phyloP scores from a whole-genome alignment of 2,888 invertebrate species.

The Drosophila helvetica region DNA sequence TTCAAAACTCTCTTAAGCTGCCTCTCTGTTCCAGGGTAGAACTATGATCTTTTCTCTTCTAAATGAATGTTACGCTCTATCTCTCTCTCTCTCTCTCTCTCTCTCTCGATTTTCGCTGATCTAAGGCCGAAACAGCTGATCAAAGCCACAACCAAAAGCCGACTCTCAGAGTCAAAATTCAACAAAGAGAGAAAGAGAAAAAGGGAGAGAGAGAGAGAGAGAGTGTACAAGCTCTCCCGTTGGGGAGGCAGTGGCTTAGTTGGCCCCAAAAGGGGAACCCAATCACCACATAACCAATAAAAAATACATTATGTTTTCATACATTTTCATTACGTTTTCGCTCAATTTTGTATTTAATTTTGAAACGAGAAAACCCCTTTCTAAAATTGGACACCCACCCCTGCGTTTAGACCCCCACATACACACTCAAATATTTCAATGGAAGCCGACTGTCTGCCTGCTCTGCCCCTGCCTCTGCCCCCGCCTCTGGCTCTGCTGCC shows the following conservation, averaged over 20 bases:
- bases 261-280: not conserved
- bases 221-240: not conserved
- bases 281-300: no score
- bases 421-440: conserved; percentile 7
- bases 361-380: not conserved
- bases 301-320: no score
- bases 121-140: conserved; percentile 43
- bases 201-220: not conserved
- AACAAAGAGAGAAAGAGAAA: not conserved
- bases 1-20: not conserved
- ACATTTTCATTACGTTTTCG: not conserved
- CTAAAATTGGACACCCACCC: conserved; percentile 5
- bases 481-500: not conserved
- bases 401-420: conserved; percentile 19
- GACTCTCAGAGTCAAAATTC: conserved; percentile 8
- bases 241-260: not conserved
- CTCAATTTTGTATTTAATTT: no score
- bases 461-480: not conserved
- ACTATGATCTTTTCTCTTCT: not conserved
- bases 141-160: conserved; percentile 12
- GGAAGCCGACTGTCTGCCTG: conserved; percentile 3
- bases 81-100: not conserved
- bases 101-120: conserved; percentile 2
- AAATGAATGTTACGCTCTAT: not conserved
- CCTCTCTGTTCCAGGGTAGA: not conserved